A percentile compares a stretch with the other conserved stretches of the same genome.
Evolutionary conservation across 1,140 invertebrate species (phyloP).

Genomic region (Drosophila orosa): DNA sequence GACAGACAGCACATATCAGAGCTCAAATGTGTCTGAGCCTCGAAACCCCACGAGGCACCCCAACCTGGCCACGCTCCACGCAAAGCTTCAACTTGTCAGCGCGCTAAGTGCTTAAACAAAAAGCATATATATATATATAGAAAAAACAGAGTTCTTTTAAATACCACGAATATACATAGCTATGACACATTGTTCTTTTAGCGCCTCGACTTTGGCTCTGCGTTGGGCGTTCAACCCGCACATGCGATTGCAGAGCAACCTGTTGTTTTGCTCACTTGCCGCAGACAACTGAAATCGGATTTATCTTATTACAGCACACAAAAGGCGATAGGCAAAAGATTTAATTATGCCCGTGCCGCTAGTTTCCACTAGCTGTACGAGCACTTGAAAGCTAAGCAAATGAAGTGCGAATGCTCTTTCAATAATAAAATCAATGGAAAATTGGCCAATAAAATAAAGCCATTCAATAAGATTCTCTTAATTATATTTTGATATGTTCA

Average conservation of each 20-base stretch:
- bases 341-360: conserved; percentile 71
- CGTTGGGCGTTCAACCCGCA: conserved; percentile 76
- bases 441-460: neutral
- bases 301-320: conserved; percentile 75
- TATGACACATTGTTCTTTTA: conserved; percentile 70
- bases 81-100: conserved; percentile 81
- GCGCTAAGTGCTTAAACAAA: conserved; percentile 65
- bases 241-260: conserved; percentile 54
- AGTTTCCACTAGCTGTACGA: conserved; percentile 39
- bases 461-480: neutral
- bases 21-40: conserved; percentile 60
- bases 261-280: conserved; percentile 54
- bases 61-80: conserved; percentile 52
- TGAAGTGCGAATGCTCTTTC: conserved; percentile 20
- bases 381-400: neutral
- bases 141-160: conserved; percentile 45
- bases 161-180: conserved; percentile 55
- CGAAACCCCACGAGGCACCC: conserved; percentile 52
- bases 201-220: conserved; percentile 50
- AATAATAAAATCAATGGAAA: neutral
- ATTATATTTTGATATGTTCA: neutral
- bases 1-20: conserved; percentile 75
- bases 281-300: conserved; percentile 59
- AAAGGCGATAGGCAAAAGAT: conserved; percentile 64
- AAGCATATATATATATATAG: conserved; percentile 28